Evolutionary conservation across 2,113 vertebrate species (phyloP), one percentile per base, ranked within the genome.

Genomic region (Strigops habroptila): DNA sequence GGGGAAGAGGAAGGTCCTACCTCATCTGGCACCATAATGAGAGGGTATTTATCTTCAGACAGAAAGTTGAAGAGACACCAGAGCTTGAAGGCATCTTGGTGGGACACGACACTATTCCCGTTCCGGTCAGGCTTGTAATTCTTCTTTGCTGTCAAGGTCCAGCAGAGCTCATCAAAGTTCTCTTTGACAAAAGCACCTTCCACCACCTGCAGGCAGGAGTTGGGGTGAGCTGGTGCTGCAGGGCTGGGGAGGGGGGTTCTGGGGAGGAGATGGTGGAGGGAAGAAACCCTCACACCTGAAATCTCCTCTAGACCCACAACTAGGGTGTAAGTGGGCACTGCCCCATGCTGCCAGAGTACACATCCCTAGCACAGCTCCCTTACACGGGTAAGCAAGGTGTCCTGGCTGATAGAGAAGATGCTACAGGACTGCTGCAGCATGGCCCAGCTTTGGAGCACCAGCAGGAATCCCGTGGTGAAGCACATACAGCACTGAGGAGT

Each of bases 1-100:
- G 49, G 35, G 44, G 48, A 33, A 74, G 18, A 85, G 69, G 62
- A 57, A 44, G 68, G 43, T 90, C 98, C 97, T 92, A 99, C 99
- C 99, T 99, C 99, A 6, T 99, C 99, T 39, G 98, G 98, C 73
- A 99, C 99, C 98, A 99, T 99, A 76, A 99, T 97, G 9, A 99
- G 98, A 19, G 99, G 99, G 73, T 99, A 99, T 95, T 98, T 99
- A 98, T 99, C 99, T 95, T 99, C 99, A 39, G 99, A 99, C 39
- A 99, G 98, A 97, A 99, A 99, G 97, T 99, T 99, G 98, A 99
- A 99, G 94, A 99, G 98, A 89, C 99, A 99, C 99, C 99, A 99
- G 70, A 99, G 98, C 18, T 97, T 98, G 97, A 99, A 99, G 88
- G 99, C 98, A 37, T 99, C 99, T 70, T 96, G 98, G 82, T 98